Percentiles rank a stretch among this genome's conserved stretches.
phyloP scores from a whole-genome alignment of 2,797 vertebrate species.

The Hafferia zeledoni region DNA sequence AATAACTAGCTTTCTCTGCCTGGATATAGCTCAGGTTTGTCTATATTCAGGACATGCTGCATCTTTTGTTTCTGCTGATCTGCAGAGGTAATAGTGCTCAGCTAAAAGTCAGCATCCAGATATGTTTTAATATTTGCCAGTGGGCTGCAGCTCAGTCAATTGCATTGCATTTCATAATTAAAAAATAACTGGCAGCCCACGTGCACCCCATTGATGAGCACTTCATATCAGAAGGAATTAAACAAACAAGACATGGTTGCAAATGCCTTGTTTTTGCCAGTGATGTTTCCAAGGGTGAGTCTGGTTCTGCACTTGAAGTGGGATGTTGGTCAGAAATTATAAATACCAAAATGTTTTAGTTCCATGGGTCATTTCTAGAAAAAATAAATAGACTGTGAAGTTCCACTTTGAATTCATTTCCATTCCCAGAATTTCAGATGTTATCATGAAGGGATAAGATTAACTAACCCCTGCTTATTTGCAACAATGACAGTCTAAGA shows the following conservation, averaged over 20 bases:
- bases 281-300: not conserved
- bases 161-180: not conserved
- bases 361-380: not conserved
- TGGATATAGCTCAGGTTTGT: not conserved
- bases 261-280: not conserved
- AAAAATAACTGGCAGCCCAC: not conserved
- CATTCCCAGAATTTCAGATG: not conserved
- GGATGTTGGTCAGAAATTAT: not conserved
- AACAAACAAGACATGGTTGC: not conserved
- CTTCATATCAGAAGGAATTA: not conserved
- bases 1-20: not conserved
- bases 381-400: not conserved
- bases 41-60: not conserved
- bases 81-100: not conserved
- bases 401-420: not conserved
- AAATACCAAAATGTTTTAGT: not conserved
- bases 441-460: not conserved
- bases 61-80: not conserved
- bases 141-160: not conserved
- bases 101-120: not conserved
- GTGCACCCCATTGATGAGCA: rapidly evolving
- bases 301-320: not conserved
- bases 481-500: not conserved
- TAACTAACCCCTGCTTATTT: not conserved
- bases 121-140: not conserved